Base-by-base conservation (phyloP, 2,797 vertebrate genomes). In the Steatocranus sp. region DNA sequence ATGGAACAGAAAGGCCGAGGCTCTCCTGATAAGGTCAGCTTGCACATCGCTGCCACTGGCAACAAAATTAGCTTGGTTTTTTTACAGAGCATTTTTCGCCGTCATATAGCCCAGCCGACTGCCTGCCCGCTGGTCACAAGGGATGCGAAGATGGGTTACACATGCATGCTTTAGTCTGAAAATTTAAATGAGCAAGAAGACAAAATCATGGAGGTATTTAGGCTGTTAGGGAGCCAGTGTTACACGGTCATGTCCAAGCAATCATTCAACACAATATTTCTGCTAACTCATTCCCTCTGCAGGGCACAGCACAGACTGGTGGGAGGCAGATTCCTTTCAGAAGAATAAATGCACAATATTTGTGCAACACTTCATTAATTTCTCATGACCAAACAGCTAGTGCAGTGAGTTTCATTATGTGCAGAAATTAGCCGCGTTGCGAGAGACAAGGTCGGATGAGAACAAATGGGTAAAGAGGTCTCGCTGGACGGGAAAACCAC, bases 21-120 rank as follows among this genome's bases (percentile, higher is more conserved):
- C 86, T 86, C 80, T 81, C 85, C 89, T 96, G 95, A 96, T 95
- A 96, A 96, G 95, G 95, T 96, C 96, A 96, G 93, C 80, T 61
- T 89, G 93, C 91, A 91, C 91, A 94, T 90, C 76, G 88, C 89
- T 76, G 87, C 94, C 85, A 88, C 91, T 87, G 90, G 94, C 93
- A 91, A 93, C 92, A 89, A 91, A 94, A 95, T 95, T 93, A 93
- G 91, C 87, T 93, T 76, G 75, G 36, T 95, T 93, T 94, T 94
- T 95, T 94, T 91, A 87, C 88, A 83, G 87, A 90, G 82, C 86
- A 84, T 83, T 88, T 84, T 78, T 83, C 20, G 23, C 80, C 46
- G 9, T 54, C 58, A 36, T 23, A 68, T 18, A 68, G 46, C 49
- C 43, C 61, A 51, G 53, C 38, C 86, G 14, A 80, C 83, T 56